Evolutionary conservation across 2,888 invertebrate species (phyloP).

Genomic region (Acronicta leporina): DNA sequence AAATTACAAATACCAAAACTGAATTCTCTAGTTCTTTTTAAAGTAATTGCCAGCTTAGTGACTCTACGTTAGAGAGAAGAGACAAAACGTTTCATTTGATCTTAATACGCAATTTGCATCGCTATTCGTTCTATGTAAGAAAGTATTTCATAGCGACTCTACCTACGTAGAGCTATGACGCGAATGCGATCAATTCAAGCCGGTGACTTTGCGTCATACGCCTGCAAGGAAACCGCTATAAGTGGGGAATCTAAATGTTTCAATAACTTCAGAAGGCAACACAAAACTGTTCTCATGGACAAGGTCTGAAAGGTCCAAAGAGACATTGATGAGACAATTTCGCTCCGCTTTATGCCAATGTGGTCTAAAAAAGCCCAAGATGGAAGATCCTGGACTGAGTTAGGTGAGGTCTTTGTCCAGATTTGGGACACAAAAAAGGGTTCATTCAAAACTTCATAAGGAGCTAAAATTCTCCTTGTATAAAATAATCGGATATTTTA

Average conservation of each 20-base stretch:
- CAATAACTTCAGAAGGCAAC: background rate
- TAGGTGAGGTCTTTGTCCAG: no score
- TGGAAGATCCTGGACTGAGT: no score
- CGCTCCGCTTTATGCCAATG: no score
- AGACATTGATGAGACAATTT: no score
- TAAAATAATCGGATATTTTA: no score
- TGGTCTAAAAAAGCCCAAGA: no score
- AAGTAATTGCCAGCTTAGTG: background rate
- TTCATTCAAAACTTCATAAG: no score
- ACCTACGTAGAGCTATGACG: conserved; percentile 36
- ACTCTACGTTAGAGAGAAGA: background rate
- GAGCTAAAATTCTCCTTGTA: no score
- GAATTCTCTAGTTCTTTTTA: background rate
- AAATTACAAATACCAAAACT: no score
- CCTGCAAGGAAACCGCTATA: conserved; percentile 20
- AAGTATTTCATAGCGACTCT: conserved; percentile 10
- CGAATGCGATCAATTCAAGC: conserved; percentile 32
- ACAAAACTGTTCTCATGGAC: no score
- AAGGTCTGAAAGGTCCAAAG: no score
- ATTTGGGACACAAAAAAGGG: no score
- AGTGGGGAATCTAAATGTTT: conserved; percentile 16
- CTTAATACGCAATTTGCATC: background rate
- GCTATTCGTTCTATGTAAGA: background rate
- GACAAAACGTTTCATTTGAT: background rate
- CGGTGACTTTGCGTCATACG: conserved; percentile 30